Base-by-base conservation (phyloP, 2,888 invertebrate species). In the Hyppa rectilinea region DNA sequence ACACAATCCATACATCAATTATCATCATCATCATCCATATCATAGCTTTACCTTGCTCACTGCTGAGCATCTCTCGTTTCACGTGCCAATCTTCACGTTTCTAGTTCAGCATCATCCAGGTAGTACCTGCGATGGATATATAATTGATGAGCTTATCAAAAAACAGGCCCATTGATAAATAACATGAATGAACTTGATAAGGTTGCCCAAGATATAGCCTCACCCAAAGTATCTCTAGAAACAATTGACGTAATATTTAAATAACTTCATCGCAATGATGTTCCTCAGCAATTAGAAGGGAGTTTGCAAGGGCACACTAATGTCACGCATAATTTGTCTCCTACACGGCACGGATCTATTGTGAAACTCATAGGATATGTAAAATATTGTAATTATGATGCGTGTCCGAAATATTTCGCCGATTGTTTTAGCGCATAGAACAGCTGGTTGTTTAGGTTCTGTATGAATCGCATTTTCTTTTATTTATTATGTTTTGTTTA, bases 301-400 rank as follows among this genome's bases (percentile, higher is more conserved):
- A 72, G 43, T 45, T 45, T 43, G 47, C 80, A 85, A 76, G 78
- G 77, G 70, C 81, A 72, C 29, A 53, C 55, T 90, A 90, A 92
- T 89, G 88, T 89, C 87, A 87, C 83, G 87, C 85, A 91, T 92
- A 91, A 90, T 90, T 89, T 88, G 86, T 92, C 93, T 91, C 94
- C 94, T 93, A 94, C 94, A 94, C 93, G 86, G 75, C 75, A 87
- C 87, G 87, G 82, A 85, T 84, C 88, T 82, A 90, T 92, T 93
- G 88, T 87, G 90, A 86, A 80, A 84, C 66, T 73, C 75, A 79
- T 85, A 82, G 80, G 80, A 84, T 87, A 88, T 89, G 87, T 87
- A 88, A 89, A 90, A 89, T 29, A 90, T 89, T 78, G 84, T 86
- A 87, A 87, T 90, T 89, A 86, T 81, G 84, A 84, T 89, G 85